Evolutionary conservation across 2,888 invertebrate species (phyloP).

Genomic region (Volucella bombylans): DNA sequence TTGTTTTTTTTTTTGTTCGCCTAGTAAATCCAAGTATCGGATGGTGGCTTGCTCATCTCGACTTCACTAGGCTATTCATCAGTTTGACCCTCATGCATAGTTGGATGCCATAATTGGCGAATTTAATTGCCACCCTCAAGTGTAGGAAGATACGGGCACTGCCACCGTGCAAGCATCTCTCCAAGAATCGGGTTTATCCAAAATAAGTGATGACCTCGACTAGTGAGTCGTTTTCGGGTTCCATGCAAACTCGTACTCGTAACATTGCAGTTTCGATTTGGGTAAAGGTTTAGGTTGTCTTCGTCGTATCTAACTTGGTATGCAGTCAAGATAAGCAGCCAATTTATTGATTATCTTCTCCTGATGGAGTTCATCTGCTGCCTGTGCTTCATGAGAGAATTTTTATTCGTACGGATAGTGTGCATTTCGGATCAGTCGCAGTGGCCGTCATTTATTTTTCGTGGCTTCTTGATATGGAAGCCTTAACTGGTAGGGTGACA

Average conservation of each 20-base stretch:
- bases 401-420: conserved; percentile 26
- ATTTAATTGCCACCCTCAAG: conserved; percentile 73
- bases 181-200: conserved; percentile 44
- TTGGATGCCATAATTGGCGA: conserved; percentile 70
- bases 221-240: conserved; percentile 24
- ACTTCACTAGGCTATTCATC: conserved; percentile 18
- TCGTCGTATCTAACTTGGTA: conserved; percentile 19
- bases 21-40: neutral
- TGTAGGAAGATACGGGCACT: conserved; percentile 7
- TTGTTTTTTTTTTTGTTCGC: neutral
- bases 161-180: conserved; percentile 9
- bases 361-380: conserved; percentile 58
- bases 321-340: conserved; percentile 65
- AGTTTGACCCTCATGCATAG: conserved; percentile 67
- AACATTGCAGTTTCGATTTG: conserved; percentile 47
- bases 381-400: conserved; percentile 53
- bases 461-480: conserved; percentile 45
- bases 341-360: conserved; percentile 72
- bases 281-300: neutral
- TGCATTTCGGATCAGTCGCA: conserved; percentile 46
- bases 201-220: conserved; percentile 71
- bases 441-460: conserved; percentile 32
- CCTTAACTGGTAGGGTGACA: neutral
- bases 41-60: too few species aligned
- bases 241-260: conserved; percentile 18